phyloP scores from a whole-genome alignment of 2,113 vertebrate genomes.

The Poicephalus gulielmi region DNA sequence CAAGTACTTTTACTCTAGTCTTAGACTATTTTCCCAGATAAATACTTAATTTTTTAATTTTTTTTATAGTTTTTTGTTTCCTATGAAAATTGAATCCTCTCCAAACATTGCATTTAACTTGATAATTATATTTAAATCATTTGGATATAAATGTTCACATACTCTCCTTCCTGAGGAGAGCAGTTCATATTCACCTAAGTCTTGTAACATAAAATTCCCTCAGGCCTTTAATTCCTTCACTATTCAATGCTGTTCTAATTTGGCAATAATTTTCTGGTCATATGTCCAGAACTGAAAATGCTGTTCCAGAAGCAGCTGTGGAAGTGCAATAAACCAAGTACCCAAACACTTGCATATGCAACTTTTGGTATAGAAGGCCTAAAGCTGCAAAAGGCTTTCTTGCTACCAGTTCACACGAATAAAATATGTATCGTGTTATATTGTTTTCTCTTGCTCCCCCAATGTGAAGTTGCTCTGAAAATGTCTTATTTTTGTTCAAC shows the following conservation, averaged over 20 bases:
- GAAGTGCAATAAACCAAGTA: not conserved
- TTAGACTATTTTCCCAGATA: not conserved
- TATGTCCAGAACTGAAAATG: not conserved
- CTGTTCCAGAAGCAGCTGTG: not conserved
- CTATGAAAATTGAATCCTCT: not conserved
- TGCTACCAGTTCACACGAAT: not conserved
- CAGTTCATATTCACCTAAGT: not conserved
- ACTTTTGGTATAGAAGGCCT: not conserved
- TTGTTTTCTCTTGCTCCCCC: not conserved
- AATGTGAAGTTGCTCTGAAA: not conserved
- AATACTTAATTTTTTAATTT: not conserved
- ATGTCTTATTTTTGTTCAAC: not conserved
- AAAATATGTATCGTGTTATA: not conserved
- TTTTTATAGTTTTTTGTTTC: not conserved
- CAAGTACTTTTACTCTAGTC: not conserved
- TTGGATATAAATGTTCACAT: not conserved
- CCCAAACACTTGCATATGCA: not conserved
- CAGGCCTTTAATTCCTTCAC: not conserved
- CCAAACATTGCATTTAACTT: not conserved
- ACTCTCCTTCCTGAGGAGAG: not conserved
- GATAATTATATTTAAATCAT: not conserved
- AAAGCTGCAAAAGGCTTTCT: not conserved
- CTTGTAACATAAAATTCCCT: not conserved
- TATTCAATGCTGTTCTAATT: not conserved
- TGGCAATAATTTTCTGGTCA: not conserved